phyloP scores from a whole-genome alignment of 2,113 vertebrate species.

The Felis chaus region DNA sequence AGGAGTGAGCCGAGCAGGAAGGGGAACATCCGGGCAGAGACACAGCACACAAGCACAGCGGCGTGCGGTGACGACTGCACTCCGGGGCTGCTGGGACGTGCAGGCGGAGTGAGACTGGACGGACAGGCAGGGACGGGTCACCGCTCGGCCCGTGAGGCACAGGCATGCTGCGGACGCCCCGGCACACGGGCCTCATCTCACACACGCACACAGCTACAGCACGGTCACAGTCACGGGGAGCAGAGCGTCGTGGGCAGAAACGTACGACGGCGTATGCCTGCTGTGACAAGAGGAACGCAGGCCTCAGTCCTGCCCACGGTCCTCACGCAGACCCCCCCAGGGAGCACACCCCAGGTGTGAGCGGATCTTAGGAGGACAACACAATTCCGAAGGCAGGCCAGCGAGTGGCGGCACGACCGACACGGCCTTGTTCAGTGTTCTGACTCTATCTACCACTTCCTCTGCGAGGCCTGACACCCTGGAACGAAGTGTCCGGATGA shows the following conservation, averaged over 20 bases:
- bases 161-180: too few relatives aligned
- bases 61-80: accelerated
- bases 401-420: not conserved
- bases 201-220: not conserved
- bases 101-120: not conserved
- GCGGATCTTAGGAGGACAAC: too few relatives aligned
- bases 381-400: not conserved
- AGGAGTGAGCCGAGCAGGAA: not conserved
- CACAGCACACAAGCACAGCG: not conserved
- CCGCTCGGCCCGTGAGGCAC: not conserved
- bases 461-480: not conserved
- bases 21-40: not conserved
- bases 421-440: not conserved
- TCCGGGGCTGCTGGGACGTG: not conserved
- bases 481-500: not conserved
- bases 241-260: too few relatives aligned
- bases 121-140: not conserved
- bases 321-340: not conserved
- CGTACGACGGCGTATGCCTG: not conserved
- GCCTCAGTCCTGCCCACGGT: not conserved
- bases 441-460: accelerated
- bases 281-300: accelerated
- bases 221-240: not conserved
- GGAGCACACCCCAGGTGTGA: not conserved
- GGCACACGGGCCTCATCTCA: too few relatives aligned